phyloP scores from a whole-genome alignment of 2,888 invertebrate species.

The Oithona nana region DNA sequence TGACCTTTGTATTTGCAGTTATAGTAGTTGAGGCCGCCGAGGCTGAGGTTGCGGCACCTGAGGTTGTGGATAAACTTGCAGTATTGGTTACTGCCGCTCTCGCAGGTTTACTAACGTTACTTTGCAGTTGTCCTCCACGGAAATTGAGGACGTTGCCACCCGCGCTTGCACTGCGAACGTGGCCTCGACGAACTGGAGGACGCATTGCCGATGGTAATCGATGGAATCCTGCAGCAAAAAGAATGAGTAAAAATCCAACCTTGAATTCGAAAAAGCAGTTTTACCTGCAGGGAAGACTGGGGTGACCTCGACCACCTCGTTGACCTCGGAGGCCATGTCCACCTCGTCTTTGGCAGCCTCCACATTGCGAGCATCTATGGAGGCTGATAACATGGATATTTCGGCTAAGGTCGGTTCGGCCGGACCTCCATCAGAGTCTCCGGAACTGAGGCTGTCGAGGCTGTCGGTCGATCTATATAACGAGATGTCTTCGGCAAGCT shows the following conservation, averaged over 20 bases:
- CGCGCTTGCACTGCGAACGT: constrained; percentile 64
- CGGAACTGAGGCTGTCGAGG: neutral
- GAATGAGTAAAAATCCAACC: too few relatives aligned
- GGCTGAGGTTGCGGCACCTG: too few relatives aligned
- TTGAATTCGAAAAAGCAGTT: too few relatives aligned
- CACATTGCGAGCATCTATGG: neutral
- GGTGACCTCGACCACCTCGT: neutral
- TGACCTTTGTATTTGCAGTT: too few relatives aligned
- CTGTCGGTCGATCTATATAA: too few relatives aligned
- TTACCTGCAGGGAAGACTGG: too few relatives aligned
- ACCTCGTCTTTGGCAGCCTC: neutral
- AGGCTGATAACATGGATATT: neutral
- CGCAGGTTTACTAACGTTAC: neutral
- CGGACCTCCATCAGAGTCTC: neutral
- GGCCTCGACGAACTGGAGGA: constrained; percentile 27
- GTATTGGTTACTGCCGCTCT: too few relatives aligned
- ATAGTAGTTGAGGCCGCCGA: too few relatives aligned
- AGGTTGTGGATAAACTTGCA: too few relatives aligned
- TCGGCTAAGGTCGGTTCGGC: neutral
- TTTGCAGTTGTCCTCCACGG: constrained; percentile 19
- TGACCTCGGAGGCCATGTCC: neutral
- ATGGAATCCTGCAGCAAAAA: neutral
- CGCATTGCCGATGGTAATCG: neutral
- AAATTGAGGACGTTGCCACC: constrained; percentile 37
- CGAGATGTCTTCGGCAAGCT: too few relatives aligned